phyloP scores from a whole-genome alignment of 2,888 invertebrate genomes.

The Drosophila atroscutellata region DNA sequence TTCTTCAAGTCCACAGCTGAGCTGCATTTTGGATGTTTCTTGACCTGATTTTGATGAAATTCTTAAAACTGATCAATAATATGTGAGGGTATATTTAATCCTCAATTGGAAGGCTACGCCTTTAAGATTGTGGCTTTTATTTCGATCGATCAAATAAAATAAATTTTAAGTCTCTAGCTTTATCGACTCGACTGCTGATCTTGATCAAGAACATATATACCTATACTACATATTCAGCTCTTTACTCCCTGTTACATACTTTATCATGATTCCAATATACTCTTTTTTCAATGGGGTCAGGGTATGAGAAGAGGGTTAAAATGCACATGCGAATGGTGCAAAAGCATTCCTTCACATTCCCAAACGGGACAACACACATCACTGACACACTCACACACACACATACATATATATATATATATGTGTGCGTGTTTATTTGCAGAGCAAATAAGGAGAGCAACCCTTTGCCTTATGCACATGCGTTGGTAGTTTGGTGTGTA shows the following conservation, averaged over 20 bases:
- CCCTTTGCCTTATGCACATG: too few species aligned
- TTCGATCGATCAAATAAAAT: not conserved
- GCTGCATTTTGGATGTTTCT: not conserved
- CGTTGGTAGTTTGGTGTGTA: too few species aligned
- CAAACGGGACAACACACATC: slow-evolving; percentile 11
- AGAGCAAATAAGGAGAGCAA: too few species aligned
- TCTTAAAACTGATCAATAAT: not conserved
- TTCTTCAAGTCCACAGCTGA: not conserved
- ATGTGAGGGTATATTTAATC: not conserved
- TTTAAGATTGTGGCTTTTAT: not conserved
- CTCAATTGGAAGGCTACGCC: not conserved
- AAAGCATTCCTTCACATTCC: slow-evolving; percentile 8
- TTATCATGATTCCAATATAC: not conserved
- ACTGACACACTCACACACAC: slow-evolving; percentile 9
- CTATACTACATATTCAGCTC: not conserved
- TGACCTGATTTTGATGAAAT: not conserved
- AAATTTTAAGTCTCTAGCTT: not conserved
- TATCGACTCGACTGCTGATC: not conserved
- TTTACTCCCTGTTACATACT: not conserved
- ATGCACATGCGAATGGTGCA: slow-evolving; percentile 50
- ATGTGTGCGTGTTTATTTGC: too few species aligned
- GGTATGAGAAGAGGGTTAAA: slow-evolving; percentile 24
- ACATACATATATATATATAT: not conserved
- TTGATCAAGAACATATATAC: not conserved
- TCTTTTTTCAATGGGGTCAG: not conserved